phyloP scores from a whole-genome alignment of 1,140 invertebrate species.

The Telenomus remus region DNA sequence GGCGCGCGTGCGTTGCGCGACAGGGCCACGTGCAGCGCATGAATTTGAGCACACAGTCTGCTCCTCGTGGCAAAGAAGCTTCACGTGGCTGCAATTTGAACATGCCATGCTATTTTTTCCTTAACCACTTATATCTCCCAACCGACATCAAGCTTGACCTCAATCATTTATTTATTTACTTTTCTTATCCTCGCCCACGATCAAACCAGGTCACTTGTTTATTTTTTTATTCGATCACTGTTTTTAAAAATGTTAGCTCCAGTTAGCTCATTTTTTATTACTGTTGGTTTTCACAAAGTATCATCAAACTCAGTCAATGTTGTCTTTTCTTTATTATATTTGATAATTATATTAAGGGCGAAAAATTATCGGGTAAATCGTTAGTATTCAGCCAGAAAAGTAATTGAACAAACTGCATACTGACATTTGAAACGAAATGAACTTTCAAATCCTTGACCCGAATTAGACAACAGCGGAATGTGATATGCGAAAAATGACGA shows the following conservation, averaged over 20 bases:
- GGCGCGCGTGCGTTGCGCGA: conserved; percentile 51
- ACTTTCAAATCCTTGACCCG: conserved; percentile 46
- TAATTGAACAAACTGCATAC: not conserved
- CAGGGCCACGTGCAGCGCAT: conserved; percentile 56
- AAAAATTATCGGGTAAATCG: too few relatives aligned
- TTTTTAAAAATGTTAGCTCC: too few relatives aligned
- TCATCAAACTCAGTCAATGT: too few relatives aligned
- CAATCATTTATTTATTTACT: conserved; percentile 1
- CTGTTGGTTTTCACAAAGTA: too few relatives aligned
- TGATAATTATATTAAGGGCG: too few relatives aligned
- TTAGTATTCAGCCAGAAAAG: too few relatives aligned
- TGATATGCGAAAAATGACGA: not conserved
- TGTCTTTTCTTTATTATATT: too few relatives aligned
- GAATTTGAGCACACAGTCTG: conserved; percentile 54
- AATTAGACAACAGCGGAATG: not conserved
- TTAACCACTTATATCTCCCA: conserved; percentile 14
- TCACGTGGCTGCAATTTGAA: conserved; percentile 46
- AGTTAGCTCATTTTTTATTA: too few relatives aligned
- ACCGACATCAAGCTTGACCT: conserved; percentile 22
- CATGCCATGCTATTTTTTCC: conserved; percentile 18
- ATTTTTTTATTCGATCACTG: too few relatives aligned
- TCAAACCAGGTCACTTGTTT: not conserved
- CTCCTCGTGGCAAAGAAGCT: not conserved
- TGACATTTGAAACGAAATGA: conserved; percentile 2
- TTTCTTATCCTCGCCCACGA: conserved; percentile 1